Evolutionary conservation across 1,140 invertebrate genomes (phyloP).

Genomic region (Cecropterus lyciades): DNA sequence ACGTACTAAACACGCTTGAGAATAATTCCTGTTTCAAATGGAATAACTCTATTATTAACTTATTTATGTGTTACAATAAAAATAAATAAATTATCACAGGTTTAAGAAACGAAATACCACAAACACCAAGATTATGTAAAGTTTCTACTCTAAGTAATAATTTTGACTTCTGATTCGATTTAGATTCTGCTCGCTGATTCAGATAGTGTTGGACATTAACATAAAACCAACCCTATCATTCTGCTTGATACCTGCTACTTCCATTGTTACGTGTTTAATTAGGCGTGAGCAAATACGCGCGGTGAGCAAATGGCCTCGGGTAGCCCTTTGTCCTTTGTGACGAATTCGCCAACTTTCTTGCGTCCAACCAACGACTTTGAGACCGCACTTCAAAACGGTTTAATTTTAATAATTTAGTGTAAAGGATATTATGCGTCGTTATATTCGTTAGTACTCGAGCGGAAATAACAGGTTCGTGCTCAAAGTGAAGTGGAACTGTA

Average conservation of each 20-base stretch:
- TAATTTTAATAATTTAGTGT: conserved; percentile 68
- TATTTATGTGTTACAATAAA: too few relatives aligned
- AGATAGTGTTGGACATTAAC: conserved; percentile 35
- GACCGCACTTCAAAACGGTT: conserved; percentile 59
- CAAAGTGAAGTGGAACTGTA: conserved; percentile 2
- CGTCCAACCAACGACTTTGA: conserved; percentile 64
- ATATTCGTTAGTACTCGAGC: conserved; percentile 46
- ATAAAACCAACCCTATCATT: conserved; percentile 48
- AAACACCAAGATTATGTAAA: too few relatives aligned
- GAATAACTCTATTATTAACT: too few relatives aligned
- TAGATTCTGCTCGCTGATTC: not conserved
- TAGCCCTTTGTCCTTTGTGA: conserved; percentile 76
- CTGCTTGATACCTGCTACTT: conserved; percentile 51
- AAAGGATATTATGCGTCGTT: conserved; percentile 49
- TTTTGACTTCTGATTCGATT: not conserved
- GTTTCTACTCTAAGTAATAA: too few relatives aligned
- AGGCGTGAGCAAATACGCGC: conserved; percentile 76
- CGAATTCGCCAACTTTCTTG: conserved; percentile 76
- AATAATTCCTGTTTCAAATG: too few relatives aligned
- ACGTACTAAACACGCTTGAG: too few relatives aligned
- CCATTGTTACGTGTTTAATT: conserved; percentile 77
- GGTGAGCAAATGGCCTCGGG: conserved; percentile 71
- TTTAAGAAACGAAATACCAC: too few relatives aligned
- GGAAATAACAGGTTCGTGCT: conserved; percentile 31
- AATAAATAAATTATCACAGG: too few relatives aligned